phyloP scores from a whole-genome alignment of 2,797 vertebrate genomes.

The Arrhamphus sclerolepis region DNA sequence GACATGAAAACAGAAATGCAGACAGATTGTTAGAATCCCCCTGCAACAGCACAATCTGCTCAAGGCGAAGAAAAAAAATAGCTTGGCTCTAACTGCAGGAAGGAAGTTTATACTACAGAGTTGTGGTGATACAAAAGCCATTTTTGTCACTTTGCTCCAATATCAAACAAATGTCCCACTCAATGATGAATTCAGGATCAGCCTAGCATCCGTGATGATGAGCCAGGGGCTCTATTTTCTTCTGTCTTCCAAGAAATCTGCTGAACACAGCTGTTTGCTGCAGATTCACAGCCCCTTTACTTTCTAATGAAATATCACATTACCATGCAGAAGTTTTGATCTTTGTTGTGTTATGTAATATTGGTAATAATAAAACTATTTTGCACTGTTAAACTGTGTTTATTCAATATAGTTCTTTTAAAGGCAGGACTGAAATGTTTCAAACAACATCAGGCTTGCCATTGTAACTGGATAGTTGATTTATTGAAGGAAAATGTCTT shows the following conservation, averaged over 20 bases:
- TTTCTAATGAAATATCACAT: neutral
- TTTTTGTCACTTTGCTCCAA: constrained; percentile 47
- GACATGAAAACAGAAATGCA: constrained; percentile 37
- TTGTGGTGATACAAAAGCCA: constrained; percentile 29
- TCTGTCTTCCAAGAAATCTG: constrained; percentile 28
- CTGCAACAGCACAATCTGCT: constrained; percentile 14
- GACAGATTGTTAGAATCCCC: constrained; percentile 14
- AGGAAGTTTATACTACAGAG: constrained; percentile 32
- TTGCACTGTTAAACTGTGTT: neutral
- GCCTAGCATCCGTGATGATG: constrained; percentile 46
- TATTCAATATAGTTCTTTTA: neutral
- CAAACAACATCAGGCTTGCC: no score
- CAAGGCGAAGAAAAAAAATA: constrained; percentile 3
- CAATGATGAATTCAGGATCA: constrained; percentile 36
- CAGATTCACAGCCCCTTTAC: constrained; percentile 14
- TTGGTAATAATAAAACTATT: neutral
- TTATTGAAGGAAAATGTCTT: no score
- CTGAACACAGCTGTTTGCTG: constrained; percentile 39
- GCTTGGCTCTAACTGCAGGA: constrained; percentile 26
- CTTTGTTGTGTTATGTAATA: neutral
- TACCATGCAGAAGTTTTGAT: constrained; percentile 4
- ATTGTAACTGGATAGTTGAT: no score
- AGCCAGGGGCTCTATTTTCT: constrained; percentile 30
- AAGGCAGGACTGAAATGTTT: no score
- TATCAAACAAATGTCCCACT: constrained; percentile 49